Evolutionary conservation across 1,140 invertebrate genomes (phyloP).

Genomic region (Papilio polytes): DNA sequence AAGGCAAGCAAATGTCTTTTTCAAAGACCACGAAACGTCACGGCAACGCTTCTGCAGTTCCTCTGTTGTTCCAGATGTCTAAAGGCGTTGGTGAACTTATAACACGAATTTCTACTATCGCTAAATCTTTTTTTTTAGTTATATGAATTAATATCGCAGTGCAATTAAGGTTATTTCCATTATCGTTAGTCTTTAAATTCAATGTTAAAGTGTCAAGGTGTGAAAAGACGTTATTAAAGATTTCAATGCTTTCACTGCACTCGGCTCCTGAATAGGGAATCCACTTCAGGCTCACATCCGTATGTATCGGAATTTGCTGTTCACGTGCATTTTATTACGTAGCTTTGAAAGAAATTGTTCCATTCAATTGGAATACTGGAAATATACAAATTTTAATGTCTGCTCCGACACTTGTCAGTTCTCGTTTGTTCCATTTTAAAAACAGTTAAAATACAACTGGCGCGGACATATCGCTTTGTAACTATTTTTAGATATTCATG

Average conservation of each 20-base stretch:
- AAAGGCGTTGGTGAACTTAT: too few relatives aligned
- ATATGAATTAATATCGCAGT: background rate
- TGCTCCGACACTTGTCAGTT: background rate
- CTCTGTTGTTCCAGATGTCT: too few relatives aligned
- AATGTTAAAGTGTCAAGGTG: background rate
- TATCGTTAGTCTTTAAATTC: background rate
- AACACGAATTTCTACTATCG: too few relatives aligned
- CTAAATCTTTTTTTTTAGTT: background rate
- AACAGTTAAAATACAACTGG: background rate
- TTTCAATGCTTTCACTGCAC: constrained; percentile 7
- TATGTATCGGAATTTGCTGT: background rate
- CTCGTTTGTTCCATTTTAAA: background rate
- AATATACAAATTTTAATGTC: background rate
- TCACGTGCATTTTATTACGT: background rate
- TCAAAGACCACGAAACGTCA: too few relatives aligned
- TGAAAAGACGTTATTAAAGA: background rate
- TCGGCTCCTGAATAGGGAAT: background rate
- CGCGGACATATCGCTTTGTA: background rate
- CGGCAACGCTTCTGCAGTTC: too few relatives aligned
- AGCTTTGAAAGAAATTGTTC: background rate
- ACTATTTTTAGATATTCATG: background rate
- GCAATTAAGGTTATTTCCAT: background rate
- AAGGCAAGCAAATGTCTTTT: too few relatives aligned
- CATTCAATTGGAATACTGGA: background rate
- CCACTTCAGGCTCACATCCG: background rate